Evolutionary conservation across 2,113 vertebrate genomes (phyloP), one percentile per base, ranked within the genome.

Genomic region (Archocentrus centrarchus): DNA sequence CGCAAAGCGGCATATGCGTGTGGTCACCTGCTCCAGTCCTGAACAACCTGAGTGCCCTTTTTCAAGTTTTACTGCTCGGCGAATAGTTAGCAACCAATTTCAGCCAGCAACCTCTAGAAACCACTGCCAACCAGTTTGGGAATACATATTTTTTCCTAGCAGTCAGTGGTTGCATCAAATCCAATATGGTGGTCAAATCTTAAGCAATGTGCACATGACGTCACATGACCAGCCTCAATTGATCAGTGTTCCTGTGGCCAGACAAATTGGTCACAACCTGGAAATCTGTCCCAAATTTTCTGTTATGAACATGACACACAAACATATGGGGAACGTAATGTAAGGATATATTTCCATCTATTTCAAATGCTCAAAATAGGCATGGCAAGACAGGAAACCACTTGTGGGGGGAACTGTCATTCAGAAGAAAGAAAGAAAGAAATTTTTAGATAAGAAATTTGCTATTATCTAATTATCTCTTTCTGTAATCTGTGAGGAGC

Each of bases 241-340:
- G 9, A 30, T 68, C 14, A 50, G 15, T 68, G 41, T 2, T 50
- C 9, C 10, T 70, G 7, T 20, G 5, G 24, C 5, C 44, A 47
- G 30, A 30, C 17, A 70, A 53, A 20, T 70, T 53, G 6, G 44
- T 20, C 9, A 47, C 50, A 41, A 70, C 0, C 41, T 50, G 41
- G 1, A 27, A 30, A 10, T 70, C 27, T 50, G 27, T 0, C 15
- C 64, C 0, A 30, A 4, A 11, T 2, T 11, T 30, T 50, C 41
- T 50, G 24, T 10, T 24, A 6, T 66, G 39, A 39, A 44, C 0
- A 66, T 44, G 41, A 70, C 6, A 47, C 22, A 27, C 30, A 70
- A 53, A 53, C 44, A 70, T 7, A 70, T 20, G 9, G 24, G 53
- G 53, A 53, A 53, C 13, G 39, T 11, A 27, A 68, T 24, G 14